Conservation (phyloP, 2,888 invertebrate species). For the Acanthosepion lycidas region DNA sequence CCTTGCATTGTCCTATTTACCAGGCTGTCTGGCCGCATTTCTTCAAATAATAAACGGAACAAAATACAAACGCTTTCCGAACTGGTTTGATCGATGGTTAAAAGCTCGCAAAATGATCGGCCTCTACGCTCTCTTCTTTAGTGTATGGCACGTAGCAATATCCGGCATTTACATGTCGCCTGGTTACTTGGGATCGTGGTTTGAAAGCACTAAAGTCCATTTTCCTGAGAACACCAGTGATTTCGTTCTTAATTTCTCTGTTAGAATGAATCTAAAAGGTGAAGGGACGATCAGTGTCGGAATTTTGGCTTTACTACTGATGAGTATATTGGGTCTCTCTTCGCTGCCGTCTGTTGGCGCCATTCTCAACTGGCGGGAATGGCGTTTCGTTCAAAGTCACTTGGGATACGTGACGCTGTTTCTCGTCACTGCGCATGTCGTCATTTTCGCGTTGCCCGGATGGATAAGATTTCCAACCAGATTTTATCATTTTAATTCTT, state of each 20-base stretch:
- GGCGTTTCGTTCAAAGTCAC: slow-evolving; percentile 68
- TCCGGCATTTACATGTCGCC: slow-evolving; percentile 52
- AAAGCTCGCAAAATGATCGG: slow-evolving; percentile 66
- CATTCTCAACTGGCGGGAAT: slow-evolving; percentile 68
- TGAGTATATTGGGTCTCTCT: slow-evolving; percentile 61
- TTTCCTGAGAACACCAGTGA: neutral
- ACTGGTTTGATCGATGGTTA: slow-evolving; percentile 66
- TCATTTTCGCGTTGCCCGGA: slow-evolving; percentile 62
- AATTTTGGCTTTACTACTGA: slow-evolving; percentile 60
- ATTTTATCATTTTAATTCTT: slow-evolving; percentile 50
- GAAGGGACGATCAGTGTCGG: slow-evolving; percentile 52
- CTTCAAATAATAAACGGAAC: slow-evolving; percentile 54
- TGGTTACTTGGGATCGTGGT: neutral
- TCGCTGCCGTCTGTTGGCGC: slow-evolving; percentile 65
- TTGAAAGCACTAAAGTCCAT: neutral
- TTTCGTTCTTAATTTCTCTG: neutral
- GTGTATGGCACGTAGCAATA: slow-evolving; percentile 62
- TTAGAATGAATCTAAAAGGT: neutral
- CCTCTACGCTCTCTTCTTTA: slow-evolving; percentile 63
- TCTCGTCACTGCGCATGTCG: slow-evolving; percentile 61
- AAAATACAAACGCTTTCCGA: slow-evolving; percentile 65
- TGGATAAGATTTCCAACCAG: slow-evolving; percentile 53
- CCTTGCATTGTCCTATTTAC: slow-evolving; percentile 67
- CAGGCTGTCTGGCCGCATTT: slow-evolving; percentile 63
- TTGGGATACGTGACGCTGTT: slow-evolving; percentile 62